Evolutionary conservation across 2,797 vertebrate species (phyloP), one percentile per base, ranked within the genome.

Genomic region (Neopelma chrysocephalum): DNA sequence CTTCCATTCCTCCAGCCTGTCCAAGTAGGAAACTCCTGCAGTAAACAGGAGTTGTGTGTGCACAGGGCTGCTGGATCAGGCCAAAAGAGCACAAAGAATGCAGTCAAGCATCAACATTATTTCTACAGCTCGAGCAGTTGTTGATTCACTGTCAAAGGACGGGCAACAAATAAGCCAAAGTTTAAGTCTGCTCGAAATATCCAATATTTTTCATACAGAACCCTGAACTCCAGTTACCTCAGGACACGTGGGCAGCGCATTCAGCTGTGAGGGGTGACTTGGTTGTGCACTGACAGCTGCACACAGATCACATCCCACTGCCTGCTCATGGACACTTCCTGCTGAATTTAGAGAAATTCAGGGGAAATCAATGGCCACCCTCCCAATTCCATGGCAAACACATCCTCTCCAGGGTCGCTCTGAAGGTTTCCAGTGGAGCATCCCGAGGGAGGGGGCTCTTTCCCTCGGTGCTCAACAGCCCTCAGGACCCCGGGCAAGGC

Each of bases 71-170:
- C 50, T 4, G 7, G 15, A 89, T 23, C 5, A 10, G 93, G 94
- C 87, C 93, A 91, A 51, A 72, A 61, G 93, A 94, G 82, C 96
- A 96, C 89, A 90, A 95, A 92, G 75, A 91, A 94, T 38, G 93
- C 95, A 96, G 71, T 77, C 90, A 83, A 83, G 95, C 91, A 82
- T 90, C 93, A 89, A 87, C 75, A 82, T 86, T 77, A 78, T 88
- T 90, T 38, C 90, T 86, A 54, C 96, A 88, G 57, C 68, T 94
- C 77, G 34, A 82, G 90, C 88, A 83, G n/a, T 70, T 73, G 82
- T 78, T 75, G 84, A 89, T 91, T 96, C 89, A 72, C 89, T 77
- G 62, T 93, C 82, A 87, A 89, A 95, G 77, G 85, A 94, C 79
- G 58, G 48, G 61, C 61, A 85, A 87, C 83, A 87, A 94, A 89